Evolutionary conservation across 2,888 invertebrate genomes (phyloP).

Genomic region (Rapana venosa): DNA sequence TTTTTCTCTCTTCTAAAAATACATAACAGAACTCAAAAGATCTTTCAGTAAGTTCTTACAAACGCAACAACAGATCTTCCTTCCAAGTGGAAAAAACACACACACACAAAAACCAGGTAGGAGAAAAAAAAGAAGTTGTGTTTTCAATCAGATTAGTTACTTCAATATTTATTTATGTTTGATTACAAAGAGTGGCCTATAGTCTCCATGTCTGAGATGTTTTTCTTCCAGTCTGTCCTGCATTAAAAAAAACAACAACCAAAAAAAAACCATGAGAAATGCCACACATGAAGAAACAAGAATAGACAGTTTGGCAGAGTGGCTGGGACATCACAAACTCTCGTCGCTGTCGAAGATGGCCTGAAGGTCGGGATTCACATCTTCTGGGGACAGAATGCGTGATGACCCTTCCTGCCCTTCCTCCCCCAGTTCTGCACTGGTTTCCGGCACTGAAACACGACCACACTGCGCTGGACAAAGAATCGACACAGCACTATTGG

Average conservation of each 20-base stretch:
- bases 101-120: not conserved
- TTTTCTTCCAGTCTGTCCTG: too few relatives aligned
- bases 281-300: not conserved
- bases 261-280: not conserved
- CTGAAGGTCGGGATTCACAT: conserved; percentile 72
- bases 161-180: not conserved
- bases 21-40: too few relatives aligned
- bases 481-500: not conserved
- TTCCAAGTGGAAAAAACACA: not conserved
- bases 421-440: conserved; percentile 27
- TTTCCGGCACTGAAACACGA: conserved; percentile 34
- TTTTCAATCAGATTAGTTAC: too few relatives aligned
- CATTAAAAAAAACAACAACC: too few relatives aligned
- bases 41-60: not conserved
- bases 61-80: not conserved
- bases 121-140: too few relatives aligned
- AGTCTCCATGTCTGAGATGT: not conserved
- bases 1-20: too few relatives aligned
- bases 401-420: conserved; percentile 43
- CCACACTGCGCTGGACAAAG: not conserved
- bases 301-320: not conserved
- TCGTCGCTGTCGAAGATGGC: conserved; percentile 78
- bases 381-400: conserved; percentile 49
- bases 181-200: not conserved
- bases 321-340: conserved; percentile 73